Conservation (phyloP, 2,113 vertebrate genomes). For the Istiophorus platypterus region DNA sequence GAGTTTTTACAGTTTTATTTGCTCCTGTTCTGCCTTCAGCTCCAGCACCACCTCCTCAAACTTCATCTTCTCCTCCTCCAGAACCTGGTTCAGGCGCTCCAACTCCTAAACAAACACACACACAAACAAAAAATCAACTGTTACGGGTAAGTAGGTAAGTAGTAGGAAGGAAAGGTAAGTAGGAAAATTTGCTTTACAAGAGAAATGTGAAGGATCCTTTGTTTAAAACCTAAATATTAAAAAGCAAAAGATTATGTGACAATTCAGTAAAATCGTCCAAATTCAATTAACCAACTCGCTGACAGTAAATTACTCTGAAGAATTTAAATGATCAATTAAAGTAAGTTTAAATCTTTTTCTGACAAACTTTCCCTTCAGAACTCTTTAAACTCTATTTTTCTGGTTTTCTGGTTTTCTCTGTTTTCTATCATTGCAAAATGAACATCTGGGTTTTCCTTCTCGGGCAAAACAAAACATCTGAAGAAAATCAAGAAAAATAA, state of each 20-base stretch:
- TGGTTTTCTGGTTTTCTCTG: neutral
- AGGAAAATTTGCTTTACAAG: no score
- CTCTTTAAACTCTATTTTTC: no score
- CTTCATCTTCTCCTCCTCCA: slow-evolving; percentile 95
- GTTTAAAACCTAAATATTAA: neutral
- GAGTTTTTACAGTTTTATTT: slow-evolving; percentile 89
- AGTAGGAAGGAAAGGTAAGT: no score
- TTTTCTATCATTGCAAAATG: neutral
- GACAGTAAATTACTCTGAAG: no score
- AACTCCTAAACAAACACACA: slow-evolving; percentile 85
- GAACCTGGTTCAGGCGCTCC: slow-evolving; percentile 92
- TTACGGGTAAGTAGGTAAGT: no score
- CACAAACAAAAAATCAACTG: neutral
- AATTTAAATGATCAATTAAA: no score
- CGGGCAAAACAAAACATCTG: neutral
- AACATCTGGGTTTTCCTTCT: neutral
- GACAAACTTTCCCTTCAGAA: no score
- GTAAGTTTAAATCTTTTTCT: no score
- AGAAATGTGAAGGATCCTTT: no score
- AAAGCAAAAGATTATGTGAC: no score
- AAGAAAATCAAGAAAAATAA: neutral
- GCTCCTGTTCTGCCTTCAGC: slow-evolving; percentile 92
- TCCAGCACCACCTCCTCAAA: slow-evolving; percentile 97
- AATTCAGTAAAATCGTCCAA: no score
- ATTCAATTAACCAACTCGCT: no score